Conservation (phyloP, 1,140 invertebrate species). For the Drosophila pruinosa region DNA sequence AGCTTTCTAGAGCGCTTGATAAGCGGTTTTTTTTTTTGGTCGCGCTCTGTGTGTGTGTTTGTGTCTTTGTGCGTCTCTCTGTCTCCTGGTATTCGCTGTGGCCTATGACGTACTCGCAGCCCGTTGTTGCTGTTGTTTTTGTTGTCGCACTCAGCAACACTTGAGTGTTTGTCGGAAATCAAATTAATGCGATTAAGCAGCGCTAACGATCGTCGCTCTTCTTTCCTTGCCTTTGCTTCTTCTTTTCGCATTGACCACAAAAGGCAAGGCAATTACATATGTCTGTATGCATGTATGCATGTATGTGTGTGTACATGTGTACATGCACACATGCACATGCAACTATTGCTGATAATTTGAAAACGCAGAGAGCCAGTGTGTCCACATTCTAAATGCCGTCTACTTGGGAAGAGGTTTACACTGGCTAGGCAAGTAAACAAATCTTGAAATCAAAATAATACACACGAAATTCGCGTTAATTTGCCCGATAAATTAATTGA, state of each 20-base stretch:
- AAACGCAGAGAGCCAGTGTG: constrained; percentile 33
- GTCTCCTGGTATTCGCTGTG: constrained; percentile 10
- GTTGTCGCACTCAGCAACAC: constrained; percentile 19
- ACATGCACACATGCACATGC: neutral
- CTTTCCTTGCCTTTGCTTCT: neutral
- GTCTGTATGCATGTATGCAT: neutral
- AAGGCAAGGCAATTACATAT: constrained; percentile 41
- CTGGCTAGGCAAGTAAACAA: constrained; percentile 27
- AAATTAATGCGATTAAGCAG: constrained; percentile 66
- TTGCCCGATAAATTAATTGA: constrained; percentile 35
- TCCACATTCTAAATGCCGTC: constrained; percentile 13
- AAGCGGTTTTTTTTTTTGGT: constrained; percentile 48
- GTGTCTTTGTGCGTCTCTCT: constrained; percentile 13
- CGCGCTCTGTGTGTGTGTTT: neutral
- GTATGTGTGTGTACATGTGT: neutral
- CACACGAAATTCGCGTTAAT: constrained; percentile 49
- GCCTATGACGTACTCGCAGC: constrained; percentile 45
- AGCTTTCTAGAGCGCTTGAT: constrained; percentile 70
- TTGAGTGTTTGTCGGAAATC: constrained; percentile 73
- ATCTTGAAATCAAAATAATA: constrained; percentile 28
- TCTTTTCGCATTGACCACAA: constrained; percentile 13
- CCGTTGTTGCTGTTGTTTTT: constrained; percentile 4
- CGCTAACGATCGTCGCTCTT: constrained; percentile 37
- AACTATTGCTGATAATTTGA: constrained; percentile 46
- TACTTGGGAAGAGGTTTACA: constrained; percentile 20